Percentiles rank a stretch among this genome's conserved stretches.
Conservation (phyloP, 1,140 invertebrate species). For the Drosophila nasuta region DNA sequence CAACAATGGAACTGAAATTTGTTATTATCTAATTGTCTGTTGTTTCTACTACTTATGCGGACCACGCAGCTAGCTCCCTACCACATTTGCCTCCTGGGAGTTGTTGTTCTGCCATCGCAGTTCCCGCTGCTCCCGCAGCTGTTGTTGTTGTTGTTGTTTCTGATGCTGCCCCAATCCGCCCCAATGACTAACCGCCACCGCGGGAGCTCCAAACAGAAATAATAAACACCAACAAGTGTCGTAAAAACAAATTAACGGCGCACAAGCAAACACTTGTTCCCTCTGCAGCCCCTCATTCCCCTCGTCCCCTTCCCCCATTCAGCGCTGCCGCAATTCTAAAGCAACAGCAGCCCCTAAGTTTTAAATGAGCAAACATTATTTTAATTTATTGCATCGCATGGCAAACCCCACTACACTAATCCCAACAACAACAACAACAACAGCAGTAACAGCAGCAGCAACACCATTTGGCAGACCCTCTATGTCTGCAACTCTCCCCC, state of each 20-base stretch:
- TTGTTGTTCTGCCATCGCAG: slow-evolving; percentile 5
- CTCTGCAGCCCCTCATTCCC: not conserved
- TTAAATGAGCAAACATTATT: slow-evolving; percentile 68
- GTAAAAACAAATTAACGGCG: slow-evolving; percentile 68
- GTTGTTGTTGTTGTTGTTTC: not conserved
- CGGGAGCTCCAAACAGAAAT: slow-evolving; percentile 61
- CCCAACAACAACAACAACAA: slow-evolving; percentile 32
- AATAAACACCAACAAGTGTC: slow-evolving; percentile 69
- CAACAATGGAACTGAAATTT: slow-evolving; percentile 50
- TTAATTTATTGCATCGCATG: slow-evolving; percentile 60
- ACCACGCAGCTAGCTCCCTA: slow-evolving; percentile 18
- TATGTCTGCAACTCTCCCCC: not conserved
- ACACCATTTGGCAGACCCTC: slow-evolving; percentile 20
- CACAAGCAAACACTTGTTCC: slow-evolving; percentile 61
- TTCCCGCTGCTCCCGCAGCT: not conserved
- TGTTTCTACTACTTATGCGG: slow-evolving; percentile 25
- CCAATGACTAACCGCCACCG: slow-evolving; percentile 50
- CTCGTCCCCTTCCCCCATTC: not conserved
- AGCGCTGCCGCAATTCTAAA: not conserved
- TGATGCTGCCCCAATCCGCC: not conserved
- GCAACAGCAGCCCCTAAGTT: slow-evolving; percentile 48
- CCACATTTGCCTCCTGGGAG: slow-evolving; percentile 25
- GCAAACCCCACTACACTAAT: slow-evolving; percentile 46
- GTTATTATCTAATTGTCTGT: slow-evolving; percentile 58
- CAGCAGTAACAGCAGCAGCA: not conserved